These are phyloP conservation scores for Heteromurus nitidus DNA, from an alignment of 2,888 invertebrate species.

Conservation along the genomic window DNA sequence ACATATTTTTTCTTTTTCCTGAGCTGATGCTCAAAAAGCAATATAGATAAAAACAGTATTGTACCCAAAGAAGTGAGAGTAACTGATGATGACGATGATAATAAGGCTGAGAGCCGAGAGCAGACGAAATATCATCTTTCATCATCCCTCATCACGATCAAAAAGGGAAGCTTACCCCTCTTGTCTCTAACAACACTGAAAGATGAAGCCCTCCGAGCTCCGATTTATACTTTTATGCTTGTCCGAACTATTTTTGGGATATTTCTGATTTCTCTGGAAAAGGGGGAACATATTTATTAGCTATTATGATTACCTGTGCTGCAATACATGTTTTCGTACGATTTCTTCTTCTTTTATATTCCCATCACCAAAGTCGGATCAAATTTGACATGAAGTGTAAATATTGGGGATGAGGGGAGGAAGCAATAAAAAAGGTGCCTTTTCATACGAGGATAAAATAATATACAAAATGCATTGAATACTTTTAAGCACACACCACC, in stretches of 20 bases:
- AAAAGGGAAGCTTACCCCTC: too few relatives aligned
- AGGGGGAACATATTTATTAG: background rate
- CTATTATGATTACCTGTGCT: background rate
- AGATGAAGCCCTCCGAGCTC: background rate
- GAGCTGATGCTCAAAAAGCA: background rate
- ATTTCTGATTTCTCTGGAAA: slow-evolving; percentile 18
- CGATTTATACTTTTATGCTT: background rate
- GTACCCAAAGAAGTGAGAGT: slow-evolving; percentile 31
- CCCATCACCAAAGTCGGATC: slow-evolving; percentile 42
- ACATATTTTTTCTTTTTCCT: slow-evolving; percentile 2
- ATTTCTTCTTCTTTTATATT: slow-evolving; percentile 16
- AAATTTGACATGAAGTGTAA: slow-evolving; percentile 50
- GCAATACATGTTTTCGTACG: background rate
- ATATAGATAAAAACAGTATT: slow-evolving; percentile 21
- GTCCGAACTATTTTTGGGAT: background rate
- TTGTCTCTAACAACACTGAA: too few relatives aligned
- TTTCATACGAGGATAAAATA: background rate
- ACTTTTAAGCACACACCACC: background rate
- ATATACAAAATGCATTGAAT: slow-evolving; percentile 24
- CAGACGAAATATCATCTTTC: slow-evolving; percentile 40
- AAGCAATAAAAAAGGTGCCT: slow-evolving; percentile 29
- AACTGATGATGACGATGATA: slow-evolving; percentile 36
- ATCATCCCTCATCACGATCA: slow-evolving; percentile 36
- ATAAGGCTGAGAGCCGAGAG: slow-evolving; percentile 36
- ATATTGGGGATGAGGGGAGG: slow-evolving; percentile 40